Evolutionary conservation across 1,140 invertebrate genomes (phyloP).

Genomic region (Schlechtendalia chinensis): DNA sequence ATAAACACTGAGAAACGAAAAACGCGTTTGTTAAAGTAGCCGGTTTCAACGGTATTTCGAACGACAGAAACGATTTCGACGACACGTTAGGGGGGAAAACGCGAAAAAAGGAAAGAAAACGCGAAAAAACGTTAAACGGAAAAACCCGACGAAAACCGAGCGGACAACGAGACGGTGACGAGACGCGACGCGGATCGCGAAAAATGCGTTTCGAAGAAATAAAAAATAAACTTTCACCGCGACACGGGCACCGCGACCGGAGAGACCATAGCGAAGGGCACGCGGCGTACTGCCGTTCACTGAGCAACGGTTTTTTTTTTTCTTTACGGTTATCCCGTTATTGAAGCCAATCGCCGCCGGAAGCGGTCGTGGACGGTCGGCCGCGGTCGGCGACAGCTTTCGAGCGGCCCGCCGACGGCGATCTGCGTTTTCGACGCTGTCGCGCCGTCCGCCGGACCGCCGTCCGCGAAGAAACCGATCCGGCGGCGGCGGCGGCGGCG

Average conservation of each 20-base stretch:
- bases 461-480: too few species aligned
- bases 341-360: constrained; percentile 46
- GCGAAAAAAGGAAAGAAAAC: background rate
- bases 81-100: too few species aligned
- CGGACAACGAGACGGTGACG: too few species aligned
- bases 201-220: constrained; percentile 11
- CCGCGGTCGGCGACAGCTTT: constrained; percentile 38
- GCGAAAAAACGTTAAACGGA: background rate
- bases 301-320: constrained; percentile 45
- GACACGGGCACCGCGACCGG: constrained; percentile 18
- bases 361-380: constrained; percentile 31
- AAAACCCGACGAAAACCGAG: background rate
- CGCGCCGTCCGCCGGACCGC: too few species aligned
- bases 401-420: constrained; percentile 27
- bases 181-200: too few species aligned
- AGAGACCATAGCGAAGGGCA: constrained; percentile 48
- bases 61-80: too few species aligned
- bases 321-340: constrained; percentile 50
- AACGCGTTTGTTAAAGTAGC: too few species aligned
- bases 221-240: constrained; percentile 39
- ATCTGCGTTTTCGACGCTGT: too few species aligned
- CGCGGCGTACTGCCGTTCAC: constrained; percentile 46
- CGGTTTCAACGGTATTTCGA: too few species aligned
- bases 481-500: too few species aligned
- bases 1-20: too few species aligned